Percentiles rank a stretch among this genome's conserved stretches.
These are phyloP conservation scores for Carduelis carduelis DNA, from an alignment of 2,797 vertebrate genomes.

Conservation along the genomic window DNA sequence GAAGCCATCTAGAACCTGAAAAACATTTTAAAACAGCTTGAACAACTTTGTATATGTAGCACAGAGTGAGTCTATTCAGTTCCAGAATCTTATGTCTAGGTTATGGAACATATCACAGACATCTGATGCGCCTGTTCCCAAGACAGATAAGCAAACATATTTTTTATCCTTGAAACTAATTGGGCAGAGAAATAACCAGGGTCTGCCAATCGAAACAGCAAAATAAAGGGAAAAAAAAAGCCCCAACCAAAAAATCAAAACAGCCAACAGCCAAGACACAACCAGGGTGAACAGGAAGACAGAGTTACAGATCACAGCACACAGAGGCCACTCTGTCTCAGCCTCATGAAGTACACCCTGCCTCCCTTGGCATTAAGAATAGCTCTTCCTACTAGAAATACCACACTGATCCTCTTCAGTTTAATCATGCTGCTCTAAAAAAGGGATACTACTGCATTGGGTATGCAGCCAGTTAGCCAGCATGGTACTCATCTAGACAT, in stretches of 20 bases:
- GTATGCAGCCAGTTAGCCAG: neutral
- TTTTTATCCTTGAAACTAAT: neutral
- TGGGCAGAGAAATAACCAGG: neutral
- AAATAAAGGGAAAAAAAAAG: neutral
- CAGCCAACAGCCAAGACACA: neutral
- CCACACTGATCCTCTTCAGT: slow-evolving; percentile 16
- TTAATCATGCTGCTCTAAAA: slow-evolving; percentile 7
- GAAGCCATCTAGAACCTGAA: slow-evolving; percentile 98
- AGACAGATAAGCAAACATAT: neutral
- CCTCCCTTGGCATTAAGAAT: neutral
- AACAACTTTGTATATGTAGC: neutral
- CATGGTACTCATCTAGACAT: neutral
- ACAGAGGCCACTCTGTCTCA: neutral
- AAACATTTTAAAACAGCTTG: slow-evolving; percentile 62
- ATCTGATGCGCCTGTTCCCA: neutral
- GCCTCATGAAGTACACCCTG: neutral
- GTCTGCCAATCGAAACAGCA: neutral
- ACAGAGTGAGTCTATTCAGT: neutral
- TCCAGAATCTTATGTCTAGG: neutral
- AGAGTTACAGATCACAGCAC: neutral
- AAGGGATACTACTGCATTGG: neutral
- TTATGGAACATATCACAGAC: neutral
- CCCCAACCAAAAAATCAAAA: neutral
- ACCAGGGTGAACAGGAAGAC: neutral
- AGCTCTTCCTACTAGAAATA: slow-evolving; percentile 24